Evolutionary conservation across 2,113 vertebrate species (phyloP).

Genomic region (Cariama cristata): DNA sequence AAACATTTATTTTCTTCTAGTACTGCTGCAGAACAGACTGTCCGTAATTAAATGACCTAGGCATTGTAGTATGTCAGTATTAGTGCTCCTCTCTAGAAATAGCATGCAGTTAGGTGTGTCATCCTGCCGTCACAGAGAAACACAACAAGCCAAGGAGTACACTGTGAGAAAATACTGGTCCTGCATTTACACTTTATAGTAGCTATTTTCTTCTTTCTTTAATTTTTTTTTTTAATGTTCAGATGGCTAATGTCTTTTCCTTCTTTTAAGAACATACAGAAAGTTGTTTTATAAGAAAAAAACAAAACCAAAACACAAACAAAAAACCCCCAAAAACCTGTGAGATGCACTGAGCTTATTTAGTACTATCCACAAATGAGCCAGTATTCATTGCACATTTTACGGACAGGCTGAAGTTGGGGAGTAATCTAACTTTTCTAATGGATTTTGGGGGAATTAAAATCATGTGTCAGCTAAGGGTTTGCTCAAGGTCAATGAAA

Average conservation of each 20-base stretch:
- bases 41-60: background rate
- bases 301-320: too few relatives aligned
- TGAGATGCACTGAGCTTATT: background rate
- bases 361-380: background rate
- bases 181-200: background rate
- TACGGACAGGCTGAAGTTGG: background rate
- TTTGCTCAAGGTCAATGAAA: background rate
- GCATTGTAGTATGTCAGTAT: rapidly evolving
- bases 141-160: background rate
- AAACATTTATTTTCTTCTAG: background rate
- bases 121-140: background rate
- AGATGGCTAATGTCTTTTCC: background rate
- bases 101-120: background rate
- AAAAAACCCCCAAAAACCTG: too few relatives aligned
- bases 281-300: too few relatives aligned
- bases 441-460: background rate
- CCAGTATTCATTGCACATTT: background rate
- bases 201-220: background rate
- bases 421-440: background rate
- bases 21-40: background rate
- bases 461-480: background rate
- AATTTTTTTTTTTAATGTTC: background rate
- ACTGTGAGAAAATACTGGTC: background rate
- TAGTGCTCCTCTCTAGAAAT: background rate
- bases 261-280: background rate